These are phyloP conservation scores for Microplitis manilae DNA, from an alignment of 2,888 invertebrate species.

Conservation along the genomic window DNA sequence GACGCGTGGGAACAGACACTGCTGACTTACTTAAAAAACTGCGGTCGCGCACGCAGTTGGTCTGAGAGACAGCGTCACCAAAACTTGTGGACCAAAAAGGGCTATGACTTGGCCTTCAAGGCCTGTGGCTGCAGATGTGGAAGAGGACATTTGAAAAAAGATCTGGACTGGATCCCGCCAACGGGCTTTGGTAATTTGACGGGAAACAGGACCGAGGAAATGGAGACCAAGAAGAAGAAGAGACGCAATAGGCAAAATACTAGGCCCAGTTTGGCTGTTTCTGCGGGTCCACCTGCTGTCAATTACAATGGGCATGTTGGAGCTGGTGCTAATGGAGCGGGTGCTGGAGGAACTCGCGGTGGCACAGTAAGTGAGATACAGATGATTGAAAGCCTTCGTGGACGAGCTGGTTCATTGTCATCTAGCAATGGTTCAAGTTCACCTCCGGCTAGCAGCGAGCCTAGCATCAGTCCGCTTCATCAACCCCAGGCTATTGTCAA, in stretches of 20 bases:
- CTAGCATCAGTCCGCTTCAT: conserved; percentile 82
- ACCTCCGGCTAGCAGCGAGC: conserved; percentile 85
- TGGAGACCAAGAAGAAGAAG: conserved; percentile 77
- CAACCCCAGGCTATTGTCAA: conserved; percentile 74
- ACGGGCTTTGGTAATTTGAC: conserved; percentile 72
- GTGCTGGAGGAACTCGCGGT: conserved; percentile 54
- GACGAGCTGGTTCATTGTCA: conserved; percentile 83
- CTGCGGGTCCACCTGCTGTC: conserved; percentile 69
- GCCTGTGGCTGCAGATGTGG: conserved; percentile 96
- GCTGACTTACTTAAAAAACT: conserved; percentile 89
- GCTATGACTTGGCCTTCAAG: conserved; percentile 95
- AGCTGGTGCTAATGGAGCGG: not conserved
- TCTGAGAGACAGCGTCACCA: conserved; percentile 94
- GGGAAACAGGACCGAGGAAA: conserved; percentile 73
- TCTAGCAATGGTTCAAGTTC: conserved; percentile 86
- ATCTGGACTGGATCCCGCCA: conserved; percentile 91
- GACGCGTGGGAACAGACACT: conserved; percentile 94
- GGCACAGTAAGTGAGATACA: conserved; percentile 59
- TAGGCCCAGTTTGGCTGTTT: conserved; percentile 76
- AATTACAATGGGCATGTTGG: conserved; percentile 69
- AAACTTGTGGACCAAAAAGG: conserved; percentile 98
- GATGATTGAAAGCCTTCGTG: conserved; percentile 71
- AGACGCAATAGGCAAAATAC: conserved; percentile 80
- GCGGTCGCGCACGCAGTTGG: conserved; percentile 94
- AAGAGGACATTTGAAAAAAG: conserved; percentile 93